A percentile compares a stretch with the other conserved stretches of the same genome.
These are phyloP conservation scores for Lycaon pictus DNA, from an alignment of 2,113 vertebrate species.

Conservation along the genomic window DNA sequence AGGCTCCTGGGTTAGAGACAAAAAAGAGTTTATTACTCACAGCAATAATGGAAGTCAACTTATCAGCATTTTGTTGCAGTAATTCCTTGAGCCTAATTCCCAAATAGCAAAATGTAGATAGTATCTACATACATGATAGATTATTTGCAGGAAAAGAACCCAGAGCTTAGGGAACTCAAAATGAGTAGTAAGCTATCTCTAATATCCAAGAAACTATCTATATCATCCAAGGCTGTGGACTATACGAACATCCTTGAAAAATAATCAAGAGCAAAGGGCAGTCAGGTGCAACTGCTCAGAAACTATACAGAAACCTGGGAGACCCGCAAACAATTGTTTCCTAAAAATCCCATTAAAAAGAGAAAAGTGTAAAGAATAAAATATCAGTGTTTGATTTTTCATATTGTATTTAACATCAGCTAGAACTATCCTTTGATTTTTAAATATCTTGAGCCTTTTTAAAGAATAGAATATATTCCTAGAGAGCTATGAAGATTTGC, in stretches of 20 bases:
- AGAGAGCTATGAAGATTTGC: not conserved
- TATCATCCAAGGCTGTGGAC: not conserved
- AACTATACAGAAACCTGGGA: not conserved
- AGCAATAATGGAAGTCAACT: not conserved
- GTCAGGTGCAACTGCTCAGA: not conserved
- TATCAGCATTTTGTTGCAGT: not conserved
- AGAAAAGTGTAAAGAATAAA: constrained; percentile 16
- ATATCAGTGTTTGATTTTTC: not conserved
- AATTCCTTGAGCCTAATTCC: not conserved
- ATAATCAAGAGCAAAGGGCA: not conserved
- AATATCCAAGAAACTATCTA: not conserved
- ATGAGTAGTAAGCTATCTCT: not conserved
- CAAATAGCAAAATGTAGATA: not conserved
- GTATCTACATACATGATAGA: not conserved
- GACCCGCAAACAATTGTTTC: not conserved
- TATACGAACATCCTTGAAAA: not conserved
- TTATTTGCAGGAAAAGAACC: not conserved
- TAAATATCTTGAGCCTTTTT: not conserved
- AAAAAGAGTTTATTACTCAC: not conserved
- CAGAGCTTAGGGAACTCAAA: not conserved
- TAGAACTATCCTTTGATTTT: not conserved
- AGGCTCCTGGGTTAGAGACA: not conserved
- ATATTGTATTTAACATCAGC: not conserved
- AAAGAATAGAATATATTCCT: not conserved
- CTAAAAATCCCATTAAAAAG: not conserved